These are phyloP conservation scores for Bolinopsis microptera DNA, from an alignment of 37 sponge, comb jelly and placozoan species.

Conservation along the genomic window DNA sequence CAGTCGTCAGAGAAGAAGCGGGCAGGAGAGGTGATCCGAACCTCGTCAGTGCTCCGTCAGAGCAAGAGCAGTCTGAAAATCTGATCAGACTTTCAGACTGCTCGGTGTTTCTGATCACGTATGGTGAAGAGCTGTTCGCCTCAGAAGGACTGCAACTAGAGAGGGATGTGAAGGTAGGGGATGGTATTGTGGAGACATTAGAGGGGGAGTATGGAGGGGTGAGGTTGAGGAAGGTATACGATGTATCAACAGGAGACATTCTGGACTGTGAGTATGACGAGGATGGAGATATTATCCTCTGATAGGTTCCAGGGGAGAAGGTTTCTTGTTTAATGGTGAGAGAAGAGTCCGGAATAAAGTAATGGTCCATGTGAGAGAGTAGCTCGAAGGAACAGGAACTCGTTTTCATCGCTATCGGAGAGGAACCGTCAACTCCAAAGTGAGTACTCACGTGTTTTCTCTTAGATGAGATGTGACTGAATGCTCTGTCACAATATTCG, in stretches of 20 bases:
- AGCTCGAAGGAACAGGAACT: not conserved
- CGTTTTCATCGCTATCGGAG: not conserved
- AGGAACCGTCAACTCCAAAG: not conserved
- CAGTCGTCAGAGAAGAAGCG: too few species aligned
- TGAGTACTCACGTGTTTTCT: constrained; percentile 1
- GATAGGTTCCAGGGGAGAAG: not conserved
- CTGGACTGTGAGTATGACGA: not conserved
- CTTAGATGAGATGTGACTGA: constrained; percentile 8
- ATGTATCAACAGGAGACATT: not conserved
- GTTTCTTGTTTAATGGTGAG: not conserved
- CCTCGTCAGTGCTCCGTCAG: not conserved
- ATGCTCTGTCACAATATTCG: not conserved
- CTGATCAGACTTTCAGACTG: not conserved
- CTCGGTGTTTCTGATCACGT: not conserved
- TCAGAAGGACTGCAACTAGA: not conserved
- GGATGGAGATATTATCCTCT: not conserved
- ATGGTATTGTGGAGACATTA: not conserved
- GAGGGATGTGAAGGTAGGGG: not conserved
- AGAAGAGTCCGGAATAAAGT: too few species aligned
- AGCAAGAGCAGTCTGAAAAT: not conserved
- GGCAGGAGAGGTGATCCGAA: too few species aligned
- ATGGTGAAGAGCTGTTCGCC: not conserved
- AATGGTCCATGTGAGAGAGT: too few species aligned
- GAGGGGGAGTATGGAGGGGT: not conserved
- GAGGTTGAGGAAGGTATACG: not conserved